phyloP scores from a whole-genome alignment of 2,888 invertebrate genomes.

The Thelaira solivaga region DNA sequence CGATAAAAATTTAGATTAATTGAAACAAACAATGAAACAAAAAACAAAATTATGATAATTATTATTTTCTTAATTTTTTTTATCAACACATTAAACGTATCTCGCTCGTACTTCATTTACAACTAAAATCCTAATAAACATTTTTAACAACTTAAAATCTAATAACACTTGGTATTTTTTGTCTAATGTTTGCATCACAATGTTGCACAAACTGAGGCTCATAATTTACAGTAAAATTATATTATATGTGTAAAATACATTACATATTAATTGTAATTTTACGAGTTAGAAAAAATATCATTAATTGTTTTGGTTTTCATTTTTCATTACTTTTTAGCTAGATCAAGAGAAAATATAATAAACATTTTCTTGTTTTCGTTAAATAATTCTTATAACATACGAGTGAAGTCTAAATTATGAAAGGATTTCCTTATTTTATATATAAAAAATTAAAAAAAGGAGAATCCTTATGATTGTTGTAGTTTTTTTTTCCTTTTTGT shows the following conservation, averaged over 20 bases:
- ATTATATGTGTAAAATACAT: conserved; percentile 7
- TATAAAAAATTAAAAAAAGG: conserved; percentile 47
- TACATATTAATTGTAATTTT: conserved; percentile 40
- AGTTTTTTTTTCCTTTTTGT: conserved; percentile 36
- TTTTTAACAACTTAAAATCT: conserved; percentile 44
- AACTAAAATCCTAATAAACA: conserved; percentile 41
- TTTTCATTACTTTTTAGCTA: conserved; percentile 42
- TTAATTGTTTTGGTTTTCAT: conserved; percentile 10
- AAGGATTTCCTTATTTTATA: conserved; percentile 38
- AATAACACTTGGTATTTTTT: conserved; percentile 31
- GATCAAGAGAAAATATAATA: conserved; percentile 51
- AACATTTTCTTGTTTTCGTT: conserved; percentile 32
- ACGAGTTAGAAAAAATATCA: conserved; percentile 51
- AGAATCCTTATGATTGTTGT: conserved; percentile 57
- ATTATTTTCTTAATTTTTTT: conserved; percentile 1
- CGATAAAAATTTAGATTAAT: conserved; percentile 10
- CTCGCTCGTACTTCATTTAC: neutral
- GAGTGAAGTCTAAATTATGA: conserved; percentile 55
- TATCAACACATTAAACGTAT: neutral
- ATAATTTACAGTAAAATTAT: conserved; percentile 13
- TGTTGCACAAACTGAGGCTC: conserved; percentile 30
- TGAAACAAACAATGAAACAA: conserved; percentile 10
- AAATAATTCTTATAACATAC: conserved; percentile 55
- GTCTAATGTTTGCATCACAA: conserved; percentile 41
- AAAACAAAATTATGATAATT: no score